Evolutionary conservation across 1,140 invertebrate species (phyloP), one percentile per base, ranked within the genome.

Genomic region (Acromyrmex heyeri): DNA sequence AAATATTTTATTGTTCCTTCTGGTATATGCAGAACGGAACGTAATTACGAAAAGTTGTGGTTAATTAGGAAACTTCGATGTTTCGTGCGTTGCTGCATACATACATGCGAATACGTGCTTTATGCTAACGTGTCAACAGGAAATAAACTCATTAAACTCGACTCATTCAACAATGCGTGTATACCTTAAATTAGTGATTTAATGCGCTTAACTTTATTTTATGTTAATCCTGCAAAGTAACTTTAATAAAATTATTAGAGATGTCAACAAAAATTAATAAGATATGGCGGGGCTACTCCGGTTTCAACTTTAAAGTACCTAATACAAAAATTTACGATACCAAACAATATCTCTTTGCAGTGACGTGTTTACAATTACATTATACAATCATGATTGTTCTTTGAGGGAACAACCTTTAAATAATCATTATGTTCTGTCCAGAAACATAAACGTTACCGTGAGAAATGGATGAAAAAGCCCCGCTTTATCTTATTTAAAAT

Each of bases 11-110:
- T 75, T 38, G 38, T 48, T 34, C 3, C 30, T 59, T 69, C 30
- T 50, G 38, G 7, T 73, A 55, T 30, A 24, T 30, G n/a, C 55
- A 24, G 55, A 61, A 59, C 7, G 5, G 55, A 14, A 27, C 14
- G 44, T 83, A 75, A 83, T 82, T 73, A 73, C 55, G 18, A 50
- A 48, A 83, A 83, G 55, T 82, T 82, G 65, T 6, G 27, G 38
- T 73, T 83, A 83, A 83, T 83, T 83, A 75, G 79, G 69, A 73
- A 83, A 83, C 79, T 83, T 75, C 18, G 44, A 81, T 50, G 57
- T 75, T 50, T 61, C 65, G 38, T n/a, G 57, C 38, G 44, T 53
- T 55, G 38, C n/a, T 12, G 24, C 38, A 21, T 50, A 34, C 67
- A 59, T 30, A 50, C 24, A 24, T 61, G 27, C 44, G 12, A 50